Evolutionary conservation across 2,888 invertebrate species (phyloP), one percentile per base, ranked within the genome.

Genomic region (Halictus ligatus): DNA sequence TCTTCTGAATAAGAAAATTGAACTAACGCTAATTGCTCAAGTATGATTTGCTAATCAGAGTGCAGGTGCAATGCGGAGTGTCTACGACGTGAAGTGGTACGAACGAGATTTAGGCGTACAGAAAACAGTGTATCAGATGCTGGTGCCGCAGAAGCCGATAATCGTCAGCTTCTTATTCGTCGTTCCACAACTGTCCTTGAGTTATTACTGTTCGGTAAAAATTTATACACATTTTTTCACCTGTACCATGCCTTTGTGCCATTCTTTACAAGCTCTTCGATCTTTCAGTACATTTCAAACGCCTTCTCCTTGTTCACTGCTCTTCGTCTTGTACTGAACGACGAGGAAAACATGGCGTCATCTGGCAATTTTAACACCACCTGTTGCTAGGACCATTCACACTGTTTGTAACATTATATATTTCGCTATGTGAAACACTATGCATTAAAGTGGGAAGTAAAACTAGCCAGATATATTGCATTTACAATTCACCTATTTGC

Each of bases 271-370:
- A 25, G 15, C 15, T 74, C 10, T 71, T n/a, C 8, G 1, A 50
- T 80, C 25, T 81, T 78, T 71, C 50, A 92, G 90, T 92, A 87
- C 54, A 75, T 92, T 25, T 87, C 92, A 5, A 89, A 89, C 48
- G 79, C 87, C 8, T 81, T 88, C 50, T 90, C 92, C 0, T 81
- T 85, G 25, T 91, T 92, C 75, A 89, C 91, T 48, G 84, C 89
- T 18, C 64, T 92, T n/a, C 88, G 89, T 54, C 25, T 72, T 6
- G 15, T 80, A 6, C 48, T 78, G 46, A 7, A 3, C 0, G 6
- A 74, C 2, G 8, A 54, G 0, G 40, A 54, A 8, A 15, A 29
- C 3, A 0, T 40, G 5, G 21, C 43, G 3, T 29, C 64, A 29
- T 46, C 15, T 89, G 8, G 12, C 21, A 69, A 8, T 40, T 2